Conservation (phyloP, 2,888 invertebrate genomes). For the Ophion obscuratus region DNA sequence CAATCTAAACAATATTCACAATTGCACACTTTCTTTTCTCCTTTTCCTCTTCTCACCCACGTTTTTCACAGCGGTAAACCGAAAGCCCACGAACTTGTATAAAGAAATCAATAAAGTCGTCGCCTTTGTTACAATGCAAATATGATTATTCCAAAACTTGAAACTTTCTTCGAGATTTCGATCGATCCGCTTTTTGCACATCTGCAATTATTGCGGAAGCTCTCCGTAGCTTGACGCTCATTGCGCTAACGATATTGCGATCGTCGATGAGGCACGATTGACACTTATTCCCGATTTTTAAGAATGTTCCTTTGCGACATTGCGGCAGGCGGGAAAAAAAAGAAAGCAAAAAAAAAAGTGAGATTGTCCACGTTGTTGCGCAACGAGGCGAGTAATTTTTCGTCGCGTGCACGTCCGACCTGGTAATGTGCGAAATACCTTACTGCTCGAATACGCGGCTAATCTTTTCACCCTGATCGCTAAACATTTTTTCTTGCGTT, state of each 20-base stretch:
- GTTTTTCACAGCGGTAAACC: slow-evolving; percentile 38
- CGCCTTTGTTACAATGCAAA: background rate
- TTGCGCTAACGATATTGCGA: background rate
- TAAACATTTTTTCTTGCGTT: too few species aligned
- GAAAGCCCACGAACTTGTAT: background rate
- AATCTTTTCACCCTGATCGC: too few species aligned
- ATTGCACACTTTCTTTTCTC: slow-evolving; percentile 11
- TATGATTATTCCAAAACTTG: background rate
- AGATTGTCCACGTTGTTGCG: too few species aligned
- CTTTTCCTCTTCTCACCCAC: background rate
- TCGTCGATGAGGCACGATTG: too few species aligned
- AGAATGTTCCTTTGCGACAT: too few species aligned
- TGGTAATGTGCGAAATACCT: too few species aligned
- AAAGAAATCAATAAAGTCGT: slow-evolving; percentile 1
- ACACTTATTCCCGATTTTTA: too few species aligned
- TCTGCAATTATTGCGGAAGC: background rate
- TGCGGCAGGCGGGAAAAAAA: too few species aligned
- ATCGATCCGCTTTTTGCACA: too few species aligned
- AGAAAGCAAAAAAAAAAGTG: background rate
- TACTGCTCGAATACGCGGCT: too few species aligned
- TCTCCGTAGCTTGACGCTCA: background rate
- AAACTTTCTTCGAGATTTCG: too few species aligned
- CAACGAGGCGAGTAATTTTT: background rate
- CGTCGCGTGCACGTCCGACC: background rate
- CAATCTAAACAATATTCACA: slow-evolving; percentile 7